phyloP scores from a whole-genome alignment of 2,888 invertebrate species.

The Chydorus sphaericus region DNA sequence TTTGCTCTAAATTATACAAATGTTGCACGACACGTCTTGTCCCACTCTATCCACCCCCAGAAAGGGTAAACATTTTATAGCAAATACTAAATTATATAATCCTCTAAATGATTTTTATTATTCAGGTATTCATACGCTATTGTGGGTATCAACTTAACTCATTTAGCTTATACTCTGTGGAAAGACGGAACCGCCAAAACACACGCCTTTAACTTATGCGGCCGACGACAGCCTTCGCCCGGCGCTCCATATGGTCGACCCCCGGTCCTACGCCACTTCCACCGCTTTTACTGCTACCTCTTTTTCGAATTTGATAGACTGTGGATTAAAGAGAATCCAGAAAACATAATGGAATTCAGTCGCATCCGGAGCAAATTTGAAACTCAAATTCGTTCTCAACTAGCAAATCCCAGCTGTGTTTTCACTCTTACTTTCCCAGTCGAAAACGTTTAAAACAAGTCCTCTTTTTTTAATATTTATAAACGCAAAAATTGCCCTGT shows the following conservation, averaged over 20 bases:
- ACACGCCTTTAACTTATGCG: conserved; percentile 71
- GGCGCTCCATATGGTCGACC: conserved; percentile 40
- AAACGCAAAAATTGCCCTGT: no score
- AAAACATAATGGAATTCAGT: conserved; percentile 91
- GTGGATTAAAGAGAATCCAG: conserved; percentile 83
- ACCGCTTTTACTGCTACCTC: conserved; percentile 83
- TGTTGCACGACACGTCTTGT: conserved; percentile 63
- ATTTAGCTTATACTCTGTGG: conserved; percentile 69
- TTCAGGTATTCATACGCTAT: conserved; percentile 33
- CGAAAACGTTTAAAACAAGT: conserved; percentile 44
- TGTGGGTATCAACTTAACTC: conserved; percentile 82
- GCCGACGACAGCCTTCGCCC: background rate
- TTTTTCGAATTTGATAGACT: conserved; percentile 88
- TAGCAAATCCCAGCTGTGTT: conserved; percentile 51
- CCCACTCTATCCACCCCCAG: conserved; percentile 74
- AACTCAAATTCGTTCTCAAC: conserved; percentile 46
- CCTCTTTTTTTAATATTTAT: background rate
- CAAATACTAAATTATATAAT: background rate
- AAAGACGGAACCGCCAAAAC: conserved; percentile 69
- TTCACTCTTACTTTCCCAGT: conserved; percentile 67
- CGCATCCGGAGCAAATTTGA: conserved; percentile 74
- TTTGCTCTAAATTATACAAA: conserved; percentile 68
- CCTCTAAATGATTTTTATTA: background rate
- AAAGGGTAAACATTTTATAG: conserved; percentile 62
- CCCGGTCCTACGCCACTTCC: conserved; percentile 60